A percentile compares a stretch with the other conserved stretches of the same genome.
Conservation (phyloP, 1,140 invertebrate species). For the Protaetia brevitarsis region DNA sequence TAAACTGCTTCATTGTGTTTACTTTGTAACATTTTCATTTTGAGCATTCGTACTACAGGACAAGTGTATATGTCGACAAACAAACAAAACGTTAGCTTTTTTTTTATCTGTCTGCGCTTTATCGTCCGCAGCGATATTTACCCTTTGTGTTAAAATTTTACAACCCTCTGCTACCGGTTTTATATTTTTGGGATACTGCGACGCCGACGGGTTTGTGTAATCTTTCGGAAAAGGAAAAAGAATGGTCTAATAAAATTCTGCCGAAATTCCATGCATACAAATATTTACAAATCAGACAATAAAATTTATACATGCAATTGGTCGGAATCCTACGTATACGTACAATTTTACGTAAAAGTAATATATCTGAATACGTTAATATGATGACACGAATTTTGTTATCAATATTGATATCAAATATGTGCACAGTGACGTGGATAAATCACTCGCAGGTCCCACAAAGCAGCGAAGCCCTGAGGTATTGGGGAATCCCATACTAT, state of each 20-base stretch:
- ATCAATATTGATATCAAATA: too few relatives aligned
- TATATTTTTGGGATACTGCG: constrained; percentile 4
- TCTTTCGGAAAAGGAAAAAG: not conserved
- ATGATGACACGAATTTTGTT: too few relatives aligned
- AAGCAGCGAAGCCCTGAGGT: too few relatives aligned
- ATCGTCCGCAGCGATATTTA: not conserved
- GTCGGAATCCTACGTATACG: not conserved
- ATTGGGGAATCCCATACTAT: too few relatives aligned
- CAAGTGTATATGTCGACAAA: not conserved
- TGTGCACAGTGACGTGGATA: too few relatives aligned
- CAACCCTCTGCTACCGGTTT: constrained; percentile 12
- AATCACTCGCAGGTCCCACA: too few relatives aligned
- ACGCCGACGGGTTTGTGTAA: not conserved
- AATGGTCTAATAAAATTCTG: not conserved
- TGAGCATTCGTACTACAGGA: not conserved
- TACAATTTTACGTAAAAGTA: not conserved
- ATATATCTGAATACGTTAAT: constrained; percentile 2
- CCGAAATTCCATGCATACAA: constrained; percentile 2
- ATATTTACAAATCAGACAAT: constrained; percentile 10
- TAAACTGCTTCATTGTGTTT: too few relatives aligned
- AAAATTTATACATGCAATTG: not conserved
- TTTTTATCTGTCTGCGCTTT: constrained; percentile 6
- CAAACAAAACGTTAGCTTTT: not conserved
- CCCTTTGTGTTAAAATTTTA: constrained; percentile 15
- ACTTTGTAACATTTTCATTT: too few relatives aligned